A percentile compares a stretch with the other conserved stretches of the same genome.
Conservation (phyloP, 2,113 vertebrate genomes). For the Platichthys flesus region DNA sequence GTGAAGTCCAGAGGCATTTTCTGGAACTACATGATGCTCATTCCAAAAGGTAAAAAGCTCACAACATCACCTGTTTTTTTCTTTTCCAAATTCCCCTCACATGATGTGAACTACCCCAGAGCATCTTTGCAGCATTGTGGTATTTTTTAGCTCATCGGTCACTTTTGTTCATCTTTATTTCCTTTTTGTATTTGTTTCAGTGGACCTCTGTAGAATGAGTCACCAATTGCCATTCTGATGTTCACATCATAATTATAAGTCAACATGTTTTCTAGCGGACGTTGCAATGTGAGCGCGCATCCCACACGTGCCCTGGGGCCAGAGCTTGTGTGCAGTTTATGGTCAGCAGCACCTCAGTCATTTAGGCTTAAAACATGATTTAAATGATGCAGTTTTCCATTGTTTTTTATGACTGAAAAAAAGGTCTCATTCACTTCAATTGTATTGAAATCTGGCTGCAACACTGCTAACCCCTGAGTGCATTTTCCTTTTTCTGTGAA, state of each 20-base stretch:
- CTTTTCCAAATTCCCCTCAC: slow-evolving; percentile 1
- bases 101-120: not conserved
- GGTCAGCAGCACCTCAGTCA: too few relatives aligned
- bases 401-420: too few relatives aligned
- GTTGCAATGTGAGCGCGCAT: too few relatives aligned
- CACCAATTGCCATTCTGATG: not conserved
- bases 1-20: slow-evolving; percentile 95
- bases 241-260: not conserved
- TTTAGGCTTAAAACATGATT: too few relatives aligned
- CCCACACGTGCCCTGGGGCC: too few relatives aligned
- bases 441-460: too few relatives aligned
- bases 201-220: slow-evolving; percentile 7
- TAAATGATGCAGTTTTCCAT: too few relatives aligned
- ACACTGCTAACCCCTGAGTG: too few relatives aligned
- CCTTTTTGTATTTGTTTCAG: not conserved
- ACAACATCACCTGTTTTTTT: not conserved
- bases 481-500: too few relatives aligned
- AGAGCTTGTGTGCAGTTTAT: too few relatives aligned
- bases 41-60: slow-evolving; percentile 87
- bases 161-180: not conserved
- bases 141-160: too few relatives aligned
- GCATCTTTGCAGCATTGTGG: not conserved
- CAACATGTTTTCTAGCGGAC: not conserved
- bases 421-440: too few relatives aligned
- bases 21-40: slow-evolving; percentile 92